Base-by-base conservation (phyloP, 2,888 invertebrate species). In the Eristalinus sepulchralis region DNA sequence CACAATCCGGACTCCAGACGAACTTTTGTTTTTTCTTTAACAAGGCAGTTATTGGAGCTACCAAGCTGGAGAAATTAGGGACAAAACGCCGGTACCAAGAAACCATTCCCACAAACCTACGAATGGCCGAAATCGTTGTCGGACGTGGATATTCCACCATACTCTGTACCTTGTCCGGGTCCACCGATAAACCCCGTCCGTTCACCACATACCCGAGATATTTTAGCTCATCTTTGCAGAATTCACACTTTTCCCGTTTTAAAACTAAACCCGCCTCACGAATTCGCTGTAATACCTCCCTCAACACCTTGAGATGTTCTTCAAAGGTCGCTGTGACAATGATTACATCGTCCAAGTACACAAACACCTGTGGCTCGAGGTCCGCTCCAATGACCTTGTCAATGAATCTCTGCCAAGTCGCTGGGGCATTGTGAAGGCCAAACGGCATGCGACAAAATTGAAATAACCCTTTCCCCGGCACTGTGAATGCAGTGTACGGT, bases 41-140 rank as follows among this genome's bases (percentile, higher is more conserved):
- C 0, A 82, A 47, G 0, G 1, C 70, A 0, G 78, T 78, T 2
- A 83, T 68, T 0, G 78, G 78, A 3, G 86, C 31, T 2, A 64
- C 3, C 6, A 82, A 17, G 20, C 68, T 33, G 1, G 78, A 63
- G 13, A 86, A 86, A 20, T 70, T 68, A 0, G 33, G 60, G 1
- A 84, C 27, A 39, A 85, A 84, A 5, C 80, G 53, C 8, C 76
- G 24, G 33, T 85, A 82, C 78, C 78, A 82, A 22, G 77, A 71
- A 0, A 78, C 63, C 36, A 78, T 78, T 2, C 79, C 86, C 13
- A 77, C n/a, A 53, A 76, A 82, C 10, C 59, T 13, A 13, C 81
- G 36, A 1, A 81, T 71, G 1, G 66, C 71, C 1, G 67, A 63
- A 9, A 82, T 78, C 5, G 60, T 55, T 9, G 22, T 59, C 1